Percentiles rank a stretch among this genome's conserved stretches.
Conservation (phyloP, 1,140 invertebrate species). For the Bathynomus jamesi region DNA sequence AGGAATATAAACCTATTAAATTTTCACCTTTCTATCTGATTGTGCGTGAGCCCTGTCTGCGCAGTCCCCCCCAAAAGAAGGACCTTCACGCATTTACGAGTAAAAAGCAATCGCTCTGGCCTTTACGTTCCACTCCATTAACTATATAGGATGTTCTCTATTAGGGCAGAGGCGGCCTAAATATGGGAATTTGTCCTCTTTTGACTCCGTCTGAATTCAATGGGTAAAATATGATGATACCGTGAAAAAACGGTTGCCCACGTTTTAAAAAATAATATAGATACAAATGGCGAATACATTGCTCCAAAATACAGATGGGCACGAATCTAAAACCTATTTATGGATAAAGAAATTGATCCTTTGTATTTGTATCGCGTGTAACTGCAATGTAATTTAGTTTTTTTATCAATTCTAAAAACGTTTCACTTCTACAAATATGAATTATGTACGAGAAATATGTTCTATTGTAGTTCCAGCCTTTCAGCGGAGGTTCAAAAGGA, state of each 20-base stretch:
- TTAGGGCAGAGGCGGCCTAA: not conserved
- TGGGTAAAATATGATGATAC: conserved; percentile 1
- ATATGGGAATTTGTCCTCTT: not conserved
- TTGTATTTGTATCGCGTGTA: no score
- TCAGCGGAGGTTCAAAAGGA: no score
- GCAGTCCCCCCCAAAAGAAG: not conserved
- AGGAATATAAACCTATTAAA: no score
- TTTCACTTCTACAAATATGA: no score
- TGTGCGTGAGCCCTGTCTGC: not conserved
- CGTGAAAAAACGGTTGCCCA: not conserved
- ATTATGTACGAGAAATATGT: no score
- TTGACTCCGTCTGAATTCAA: not conserved
- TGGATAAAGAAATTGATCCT: not conserved
- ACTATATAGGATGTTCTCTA: not conserved
- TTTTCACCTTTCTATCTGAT: no score
- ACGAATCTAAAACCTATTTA: not conserved
- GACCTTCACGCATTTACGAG: no score
- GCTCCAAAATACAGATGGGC: not conserved
- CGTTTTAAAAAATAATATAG: conserved; percentile 1
- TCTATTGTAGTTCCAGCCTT: no score
- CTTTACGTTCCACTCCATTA: not conserved
- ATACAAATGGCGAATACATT: not conserved
- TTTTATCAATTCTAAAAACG: no score
- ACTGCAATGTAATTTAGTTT: no score
- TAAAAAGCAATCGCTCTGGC: no score